Evolutionary conservation across 2,797 vertebrate genomes (phyloP).

Genomic region (Coccyzus lansbergi): DNA sequence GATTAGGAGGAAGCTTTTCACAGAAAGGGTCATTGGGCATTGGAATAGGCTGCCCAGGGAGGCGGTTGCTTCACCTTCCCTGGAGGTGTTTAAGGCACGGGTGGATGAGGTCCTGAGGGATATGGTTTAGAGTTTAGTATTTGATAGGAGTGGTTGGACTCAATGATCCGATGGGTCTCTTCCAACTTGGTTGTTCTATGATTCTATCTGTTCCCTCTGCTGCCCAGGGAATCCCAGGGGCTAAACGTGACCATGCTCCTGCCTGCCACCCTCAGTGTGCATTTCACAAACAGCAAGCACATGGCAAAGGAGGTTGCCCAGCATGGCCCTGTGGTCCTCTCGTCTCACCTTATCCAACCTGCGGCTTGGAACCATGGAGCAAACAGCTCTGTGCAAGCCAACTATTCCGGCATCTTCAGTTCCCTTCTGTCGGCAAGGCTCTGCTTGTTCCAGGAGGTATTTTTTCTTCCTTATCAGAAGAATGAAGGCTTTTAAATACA

Average conservation of each 20-base stretch:
- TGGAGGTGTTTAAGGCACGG: too few species aligned
- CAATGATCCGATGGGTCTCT: too few species aligned
- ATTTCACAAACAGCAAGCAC: too few species aligned
- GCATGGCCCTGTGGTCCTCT: background rate
- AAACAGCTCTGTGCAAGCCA: background rate
- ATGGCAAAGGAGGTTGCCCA: background rate
- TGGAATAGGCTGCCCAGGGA: too few species aligned
- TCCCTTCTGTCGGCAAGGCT: background rate
- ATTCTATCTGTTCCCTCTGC: background rate
- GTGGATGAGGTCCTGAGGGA: too few species aligned
- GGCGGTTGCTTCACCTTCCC: too few species aligned
- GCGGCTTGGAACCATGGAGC: rapidly evolving
- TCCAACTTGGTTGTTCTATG: too few species aligned
- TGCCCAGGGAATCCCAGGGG: background rate
- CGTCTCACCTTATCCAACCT: background rate
- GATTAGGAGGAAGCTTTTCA: too few species aligned
- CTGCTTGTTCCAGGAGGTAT: background rate
- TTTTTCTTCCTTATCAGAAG: background rate
- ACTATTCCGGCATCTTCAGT: background rate
- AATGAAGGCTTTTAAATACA: background rate
- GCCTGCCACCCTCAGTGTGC: background rate
- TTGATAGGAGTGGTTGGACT: too few species aligned
- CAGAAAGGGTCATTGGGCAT: too few species aligned
- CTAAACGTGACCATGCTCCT: background rate
- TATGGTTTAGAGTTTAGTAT: too few species aligned